Evolutionary conservation across 2,113 vertebrate genomes (phyloP).

Genomic region (Chaenocephalus aceratus): DNA sequence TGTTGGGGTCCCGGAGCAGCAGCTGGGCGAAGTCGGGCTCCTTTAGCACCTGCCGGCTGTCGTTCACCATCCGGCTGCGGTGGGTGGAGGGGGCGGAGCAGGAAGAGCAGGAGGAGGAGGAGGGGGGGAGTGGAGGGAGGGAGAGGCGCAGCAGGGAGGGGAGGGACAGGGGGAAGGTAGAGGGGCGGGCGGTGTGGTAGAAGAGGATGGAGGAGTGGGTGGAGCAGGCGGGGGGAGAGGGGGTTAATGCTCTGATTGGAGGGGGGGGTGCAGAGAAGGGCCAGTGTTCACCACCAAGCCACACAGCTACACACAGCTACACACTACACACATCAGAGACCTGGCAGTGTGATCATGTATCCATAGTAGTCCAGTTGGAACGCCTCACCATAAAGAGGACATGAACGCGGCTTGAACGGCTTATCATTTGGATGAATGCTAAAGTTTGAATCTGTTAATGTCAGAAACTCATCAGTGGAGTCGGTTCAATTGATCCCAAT

Average conservation of each 20-base stretch:
- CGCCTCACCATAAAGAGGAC: too few species aligned
- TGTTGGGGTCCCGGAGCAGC: constrained; percentile 92
- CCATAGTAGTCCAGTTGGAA: too few species aligned
- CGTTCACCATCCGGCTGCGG: constrained; percentile 86
- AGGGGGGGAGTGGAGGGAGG: constrained; percentile 35
- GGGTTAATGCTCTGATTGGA: constrained; percentile 79
- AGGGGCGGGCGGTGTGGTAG: constrained; percentile 27
- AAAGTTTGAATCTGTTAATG: too few species aligned
- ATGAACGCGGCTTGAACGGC: too few species aligned
- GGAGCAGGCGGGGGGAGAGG: constrained; percentile 72
- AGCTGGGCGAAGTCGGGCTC: constrained; percentile 96
- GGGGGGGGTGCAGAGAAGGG: constrained; percentile 57
- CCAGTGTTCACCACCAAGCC: constrained; percentile 59
- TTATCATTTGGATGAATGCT: too few species aligned
- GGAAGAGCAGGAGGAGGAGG: background rate
- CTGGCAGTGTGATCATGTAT: too few species aligned
- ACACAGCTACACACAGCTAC: background rate
- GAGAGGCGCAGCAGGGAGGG: constrained; percentile 55
- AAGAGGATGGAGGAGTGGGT: constrained; percentile 62
- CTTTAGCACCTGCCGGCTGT: constrained; percentile 94
- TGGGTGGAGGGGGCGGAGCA: constrained; percentile 6
- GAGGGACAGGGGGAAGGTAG: constrained; percentile 60
- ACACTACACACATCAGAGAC: background rate
- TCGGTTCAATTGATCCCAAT: too few species aligned
- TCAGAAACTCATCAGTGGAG: too few species aligned